Evolutionary conservation across 1,140 invertebrate genomes (phyloP).

Genomic region (Triops longicaudatus): DNA sequence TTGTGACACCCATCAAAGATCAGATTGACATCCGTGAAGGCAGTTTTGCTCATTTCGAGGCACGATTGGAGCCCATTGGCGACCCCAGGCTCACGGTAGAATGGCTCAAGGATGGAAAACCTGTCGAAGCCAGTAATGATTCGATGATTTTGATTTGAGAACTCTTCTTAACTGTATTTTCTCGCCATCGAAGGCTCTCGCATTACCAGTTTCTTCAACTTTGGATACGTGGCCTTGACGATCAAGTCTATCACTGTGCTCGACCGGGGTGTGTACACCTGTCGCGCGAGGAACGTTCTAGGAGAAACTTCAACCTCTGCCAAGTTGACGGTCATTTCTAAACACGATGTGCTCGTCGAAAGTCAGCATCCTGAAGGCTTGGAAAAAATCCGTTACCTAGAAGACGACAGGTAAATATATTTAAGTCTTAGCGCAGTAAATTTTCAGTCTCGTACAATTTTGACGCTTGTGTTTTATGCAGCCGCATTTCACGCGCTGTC

Average conservation of each 20-base stretch:
- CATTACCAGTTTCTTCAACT: conserved; percentile 91
- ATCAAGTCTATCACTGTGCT: conserved; percentile 84
- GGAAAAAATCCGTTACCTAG: conserved; percentile 78
- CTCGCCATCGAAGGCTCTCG: conserved; percentile 52
- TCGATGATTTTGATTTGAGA: conserved; percentile 5
- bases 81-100: conserved; percentile 85
- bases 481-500: conserved; percentile 40
- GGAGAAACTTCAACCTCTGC: conserved; percentile 84
- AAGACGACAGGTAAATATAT: conserved; percentile 50
- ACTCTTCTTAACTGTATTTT: conserved; percentile 8
- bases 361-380: conserved; percentile 77
- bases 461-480: conserved; percentile 30
- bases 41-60: conserved; percentile 91
- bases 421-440: neutral
- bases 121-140: conserved; percentile 69
- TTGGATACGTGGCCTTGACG: conserved; percentile 91
- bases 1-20: conserved; percentile 86
- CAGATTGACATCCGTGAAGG: conserved; percentile 80
- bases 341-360: conserved; percentile 74
- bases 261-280: conserved; percentile 87
- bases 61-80: conserved; percentile 82
- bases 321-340: conserved; percentile 74
- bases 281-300: conserved; percentile 73
- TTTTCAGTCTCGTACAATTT: neutral
- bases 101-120: conserved; percentile 88